Evolutionary conservation across 1,140 invertebrate genomes (phyloP), one percentile per base, ranked within the genome.

Genomic region (Caenorhabditis briggsae): DNA sequence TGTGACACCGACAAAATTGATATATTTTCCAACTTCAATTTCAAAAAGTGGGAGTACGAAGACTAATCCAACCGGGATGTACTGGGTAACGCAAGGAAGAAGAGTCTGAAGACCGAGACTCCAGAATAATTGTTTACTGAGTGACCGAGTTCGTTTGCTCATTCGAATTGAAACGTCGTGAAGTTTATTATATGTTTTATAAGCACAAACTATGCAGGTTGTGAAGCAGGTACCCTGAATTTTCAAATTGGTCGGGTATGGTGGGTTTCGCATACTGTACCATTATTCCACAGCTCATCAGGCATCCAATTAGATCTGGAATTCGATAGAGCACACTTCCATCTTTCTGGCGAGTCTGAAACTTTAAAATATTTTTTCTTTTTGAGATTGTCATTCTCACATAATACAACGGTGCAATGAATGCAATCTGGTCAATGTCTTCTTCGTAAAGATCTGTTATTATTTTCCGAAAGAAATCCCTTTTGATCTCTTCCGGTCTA

Each of bases 331-430:
- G 9, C 0, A 43, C 2, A 0, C 0, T 46, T 16, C 65, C 65
- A 70, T 70, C 65, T 46, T 1, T 14, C 46, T 48, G 65, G n/a
- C n/a, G 65, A n/a, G 65, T 70, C 65, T 70, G 33, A 33, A 33
- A 33, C 33, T 33, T 33, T 33, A 3, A 3, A 33, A 33, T 18
- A 33, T 8, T 8, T 8, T 8, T n/a, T 1, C 3, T 33, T 33
- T 33, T 33, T 33, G n/a, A 33, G 33, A 33, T 33, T 33, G 3
- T 53, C 1, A n/a, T 20, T n/a, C 41, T 70, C 11, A 70, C 65
- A 70, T 46, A 70, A 20, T 70, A 70, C n/a, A 70, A 46, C n/a
- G 65, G 65, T 6, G 41, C 65, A 5, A 70, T 70, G n/a, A 70
- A 70, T 9, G 64, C 64, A 18, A 70, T 70, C 18, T 70, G 8